phyloP scores from a whole-genome alignment of 2,888 invertebrate genomes.

The Latrodectus elegans region DNA sequence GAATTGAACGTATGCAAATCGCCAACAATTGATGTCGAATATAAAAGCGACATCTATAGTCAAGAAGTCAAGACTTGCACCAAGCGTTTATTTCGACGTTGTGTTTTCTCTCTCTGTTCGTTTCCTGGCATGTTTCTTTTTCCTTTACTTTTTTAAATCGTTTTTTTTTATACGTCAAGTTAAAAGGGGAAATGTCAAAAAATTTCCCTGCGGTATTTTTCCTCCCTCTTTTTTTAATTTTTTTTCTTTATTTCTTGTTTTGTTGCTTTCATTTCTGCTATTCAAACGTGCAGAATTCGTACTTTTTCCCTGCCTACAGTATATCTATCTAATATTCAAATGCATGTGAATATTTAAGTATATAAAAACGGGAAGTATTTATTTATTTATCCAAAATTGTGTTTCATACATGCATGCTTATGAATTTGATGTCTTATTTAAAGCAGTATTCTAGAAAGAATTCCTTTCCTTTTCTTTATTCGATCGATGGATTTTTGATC shows the following conservation, averaged over 20 bases:
- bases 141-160: not conserved
- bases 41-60: constrained; percentile 29
- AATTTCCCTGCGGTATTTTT: constrained; percentile 28
- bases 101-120: constrained; percentile 10
- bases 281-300: not conserved
- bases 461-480: too few species aligned
- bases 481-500: too few species aligned
- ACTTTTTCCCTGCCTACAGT: not conserved
- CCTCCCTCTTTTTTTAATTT: not conserved
- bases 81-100: constrained; percentile 19
- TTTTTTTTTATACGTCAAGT: not conserved
- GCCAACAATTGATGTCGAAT: constrained; percentile 31
- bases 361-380: constrained; percentile 10
- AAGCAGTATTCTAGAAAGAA: not conserved
- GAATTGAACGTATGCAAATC: constrained; percentile 35
- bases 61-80: not conserved
- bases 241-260: not conserved
- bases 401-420: not conserved
- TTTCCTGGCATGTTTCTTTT: not conserved
- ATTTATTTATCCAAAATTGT: not conserved
- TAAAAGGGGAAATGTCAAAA: constrained; percentile 34
- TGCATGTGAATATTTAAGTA: constrained; percentile 10
- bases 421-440: constrained; percentile 1
- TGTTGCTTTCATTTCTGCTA: not conserved
- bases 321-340: constrained; percentile 44